phyloP scores from a whole-genome alignment of 2,888 invertebrate species.

The Trichopoda pennipes region DNA sequence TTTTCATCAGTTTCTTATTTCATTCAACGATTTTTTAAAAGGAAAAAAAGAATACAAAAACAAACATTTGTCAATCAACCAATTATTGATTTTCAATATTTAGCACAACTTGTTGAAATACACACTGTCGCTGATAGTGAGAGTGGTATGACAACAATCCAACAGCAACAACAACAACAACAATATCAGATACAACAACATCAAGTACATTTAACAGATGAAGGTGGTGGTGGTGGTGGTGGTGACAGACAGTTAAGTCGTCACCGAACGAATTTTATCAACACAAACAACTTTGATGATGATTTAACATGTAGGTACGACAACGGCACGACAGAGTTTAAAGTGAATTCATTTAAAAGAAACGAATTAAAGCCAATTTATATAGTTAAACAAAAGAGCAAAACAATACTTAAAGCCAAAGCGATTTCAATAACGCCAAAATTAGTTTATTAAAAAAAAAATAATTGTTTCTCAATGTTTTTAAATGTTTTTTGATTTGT shows the following conservation, averaged over 20 bases:
- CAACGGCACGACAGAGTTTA: conserved; percentile 68
- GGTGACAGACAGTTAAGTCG: conserved; percentile 59
- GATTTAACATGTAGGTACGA: conserved; percentile 70
- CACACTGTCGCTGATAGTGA: conserved; percentile 75
- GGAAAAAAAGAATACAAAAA: conserved; percentile 13
- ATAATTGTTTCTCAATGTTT: not conserved
- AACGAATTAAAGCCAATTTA: conserved; percentile 24
- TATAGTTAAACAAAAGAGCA: conserved; percentile 35
- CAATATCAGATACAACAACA: conserved; percentile 59
- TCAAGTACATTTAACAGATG: conserved; percentile 53
- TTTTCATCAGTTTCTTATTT: conserved; percentile 55
- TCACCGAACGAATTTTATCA: conserved; percentile 61
- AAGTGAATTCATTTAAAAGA: conserved; percentile 39
- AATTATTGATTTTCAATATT: conserved; percentile 67
- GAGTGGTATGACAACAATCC: conserved; percentile 61
- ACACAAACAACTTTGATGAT: conserved; percentile 68
- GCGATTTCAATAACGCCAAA: conserved; percentile 26
- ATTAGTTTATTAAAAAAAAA: conserved; percentile 41
- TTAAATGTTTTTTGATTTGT: conserved; percentile 10
- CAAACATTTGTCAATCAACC: conserved; percentile 45
- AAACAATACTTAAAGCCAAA: conserved; percentile 42
- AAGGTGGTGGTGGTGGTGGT: conserved; percentile 56
- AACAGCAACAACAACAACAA: conserved; percentile 54
- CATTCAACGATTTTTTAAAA: conserved; percentile 13
- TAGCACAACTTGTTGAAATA: conserved; percentile 79